Evolutionary conservation across 2,113 vertebrate genomes (phyloP), one percentile per base, ranked within the genome.

Genomic region (Mesoclemmys tuberculata): DNA sequence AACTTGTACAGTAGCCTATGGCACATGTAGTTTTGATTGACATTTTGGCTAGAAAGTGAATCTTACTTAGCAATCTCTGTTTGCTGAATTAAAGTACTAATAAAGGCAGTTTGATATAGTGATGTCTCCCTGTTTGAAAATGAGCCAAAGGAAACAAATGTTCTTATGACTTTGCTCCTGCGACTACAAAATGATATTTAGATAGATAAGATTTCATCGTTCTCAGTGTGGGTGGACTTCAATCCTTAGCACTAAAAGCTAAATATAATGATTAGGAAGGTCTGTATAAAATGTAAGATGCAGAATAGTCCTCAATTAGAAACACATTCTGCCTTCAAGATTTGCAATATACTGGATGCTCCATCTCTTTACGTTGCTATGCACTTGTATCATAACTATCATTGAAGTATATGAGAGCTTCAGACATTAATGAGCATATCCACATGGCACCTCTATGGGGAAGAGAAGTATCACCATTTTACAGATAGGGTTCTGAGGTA

Each of bases 1-100:
- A 93, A 93, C 55, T 79, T 95, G 92, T 94, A 90, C 44, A 87
- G 74, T 90, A 82, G 46, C 86, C 74, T 92, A 52, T 31, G 54
- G 46, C 96, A 80, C 46, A 90, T 41, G 82, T 55, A 84, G 87
- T 87, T 97, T 94, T 96, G 92, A 97, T 6, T 96, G 96, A 95
- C 64, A 0, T 92, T 96, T 83, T 95, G 79, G 94, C 95, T 96
- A 80, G 54, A 92, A 94, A 96, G 94, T 19, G 58, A 92, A 94
- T 41, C 88, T 97, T 87, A 91, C 52, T 96, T 95, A 97, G 64
- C 80, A 94, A 94, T 95, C 85, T 95, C 82, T 92, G 48, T 83
- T 90, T 92, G 75, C 35, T 95, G 92, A 97, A 96, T 94, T 91
- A 94, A 96, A 96, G 55, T 83, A 94, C 80, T 94, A 95, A 95